A percentile compares a stretch with the other conserved stretches of the same genome.
These are phyloP conservation scores for Ammospiza nelsoni DNA, from an alignment of 2,113 vertebrate genomes.

Conservation along the genomic window DNA sequence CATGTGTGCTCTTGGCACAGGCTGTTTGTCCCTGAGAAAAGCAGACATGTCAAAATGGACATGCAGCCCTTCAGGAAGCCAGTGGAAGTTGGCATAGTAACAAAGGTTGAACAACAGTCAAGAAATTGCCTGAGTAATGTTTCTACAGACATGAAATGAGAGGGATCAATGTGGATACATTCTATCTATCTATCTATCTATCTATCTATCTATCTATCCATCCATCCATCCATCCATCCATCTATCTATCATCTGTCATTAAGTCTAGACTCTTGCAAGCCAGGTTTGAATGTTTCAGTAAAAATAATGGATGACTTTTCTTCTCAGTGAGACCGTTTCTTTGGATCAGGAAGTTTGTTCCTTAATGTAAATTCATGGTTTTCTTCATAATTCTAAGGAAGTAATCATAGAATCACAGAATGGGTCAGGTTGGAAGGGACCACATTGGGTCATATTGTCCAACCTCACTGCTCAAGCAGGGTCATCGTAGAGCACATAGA, in stretches of 20 bases:
- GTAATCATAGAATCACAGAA: background rate
- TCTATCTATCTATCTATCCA: background rate
- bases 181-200: background rate
- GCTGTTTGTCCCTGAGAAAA: background rate
- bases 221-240: background rate
- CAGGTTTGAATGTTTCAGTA: background rate
- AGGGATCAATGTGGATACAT: background rate
- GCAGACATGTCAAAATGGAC: background rate
- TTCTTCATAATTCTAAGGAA: background rate
- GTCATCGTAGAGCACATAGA: accelerated
- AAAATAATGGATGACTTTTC: background rate
- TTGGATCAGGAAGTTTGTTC: background rate
- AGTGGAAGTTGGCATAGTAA: background rate
- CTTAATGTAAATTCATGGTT: background rate
- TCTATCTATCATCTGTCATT: background rate
- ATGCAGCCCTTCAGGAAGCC: background rate
- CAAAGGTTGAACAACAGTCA: background rate
- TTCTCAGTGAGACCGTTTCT: background rate
- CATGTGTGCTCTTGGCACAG: background rate
- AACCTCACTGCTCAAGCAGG: background rate
- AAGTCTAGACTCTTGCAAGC: background rate
- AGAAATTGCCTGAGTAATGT: background rate
- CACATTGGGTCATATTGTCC: background rate
- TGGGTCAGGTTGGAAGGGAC: background rate
- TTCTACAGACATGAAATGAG: background rate